Evolutionary conservation across 64 coral and sea anemone genomes (phyloP).

Genomic region (Montipora sp.): DNA sequence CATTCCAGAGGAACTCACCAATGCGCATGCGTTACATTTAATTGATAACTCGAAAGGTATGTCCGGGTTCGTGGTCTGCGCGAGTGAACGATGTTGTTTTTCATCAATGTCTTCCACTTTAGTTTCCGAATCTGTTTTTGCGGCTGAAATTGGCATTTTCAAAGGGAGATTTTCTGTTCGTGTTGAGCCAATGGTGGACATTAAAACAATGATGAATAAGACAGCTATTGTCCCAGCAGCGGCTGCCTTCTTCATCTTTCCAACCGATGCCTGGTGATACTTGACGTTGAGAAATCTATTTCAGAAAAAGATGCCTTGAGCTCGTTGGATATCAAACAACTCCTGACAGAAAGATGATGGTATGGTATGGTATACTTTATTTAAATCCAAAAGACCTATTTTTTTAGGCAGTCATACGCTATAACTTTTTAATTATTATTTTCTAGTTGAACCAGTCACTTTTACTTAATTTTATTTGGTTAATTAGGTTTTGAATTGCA

Average conservation of each 20-base stretch:
- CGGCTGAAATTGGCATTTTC: neutral
- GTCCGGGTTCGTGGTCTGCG: slow-evolving; percentile 60
- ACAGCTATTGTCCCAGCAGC: slow-evolving; percentile 44
- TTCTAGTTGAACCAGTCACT: too few relatives aligned
- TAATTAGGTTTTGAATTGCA: too few relatives aligned
- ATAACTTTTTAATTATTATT: too few relatives aligned
- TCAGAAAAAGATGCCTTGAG: too few relatives aligned
- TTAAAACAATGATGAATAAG: slow-evolving; percentile 47
- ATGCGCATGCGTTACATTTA: slow-evolving; percentile 63
- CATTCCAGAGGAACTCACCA: slow-evolving; percentile 64
- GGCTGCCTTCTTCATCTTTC: slow-evolving; percentile 65
- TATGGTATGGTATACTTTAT: too few relatives aligned
- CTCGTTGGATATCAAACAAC: too few relatives aligned
- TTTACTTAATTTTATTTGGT: too few relatives aligned
- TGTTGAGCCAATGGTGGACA: slow-evolving; percentile 35
- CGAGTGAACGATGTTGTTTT: slow-evolving; percentile 28
- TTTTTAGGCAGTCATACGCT: too few relatives aligned
- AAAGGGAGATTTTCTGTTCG: neutral
- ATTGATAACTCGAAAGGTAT: slow-evolving; percentile 45
- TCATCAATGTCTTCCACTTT: neutral
- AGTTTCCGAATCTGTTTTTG: neutral
- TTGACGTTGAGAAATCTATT: slow-evolving; percentile 60
- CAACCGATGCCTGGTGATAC: slow-evolving; percentile 64
- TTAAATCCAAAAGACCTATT: too few relatives aligned
- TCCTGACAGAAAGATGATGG: too few relatives aligned